Percentiles rank a stretch among this genome's conserved stretches.
Conservation (phyloP, 1,140 invertebrate genomes). For the Wasmannia auropunctata region DNA sequence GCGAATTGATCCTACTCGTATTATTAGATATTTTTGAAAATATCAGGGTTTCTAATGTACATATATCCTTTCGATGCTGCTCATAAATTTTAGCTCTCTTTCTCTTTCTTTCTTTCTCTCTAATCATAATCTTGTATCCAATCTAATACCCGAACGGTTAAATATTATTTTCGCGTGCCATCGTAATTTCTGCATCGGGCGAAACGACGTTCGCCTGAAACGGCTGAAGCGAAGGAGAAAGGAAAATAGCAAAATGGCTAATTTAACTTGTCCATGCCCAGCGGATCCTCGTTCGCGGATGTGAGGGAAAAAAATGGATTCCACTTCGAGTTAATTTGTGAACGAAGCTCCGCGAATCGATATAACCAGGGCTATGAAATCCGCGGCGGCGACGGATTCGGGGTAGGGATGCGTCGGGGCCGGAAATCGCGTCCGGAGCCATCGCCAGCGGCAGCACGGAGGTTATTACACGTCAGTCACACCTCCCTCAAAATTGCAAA, state of each 20-base stretch:
- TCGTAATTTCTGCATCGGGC: neutral
- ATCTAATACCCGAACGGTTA: neutral
- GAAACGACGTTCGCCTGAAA: neutral
- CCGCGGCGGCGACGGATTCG: conserved; percentile 28
- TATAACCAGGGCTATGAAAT: conserved; percentile 55
- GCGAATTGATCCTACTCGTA: neutral
- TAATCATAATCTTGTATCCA: neutral
- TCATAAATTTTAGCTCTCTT: neutral
- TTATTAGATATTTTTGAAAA: neutral
- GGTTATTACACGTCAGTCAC: conserved; percentile 79
- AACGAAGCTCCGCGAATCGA: conserved; percentile 58
- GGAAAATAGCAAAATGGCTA: conserved; percentile 31
- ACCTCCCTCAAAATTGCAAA: conserved; percentile 76
- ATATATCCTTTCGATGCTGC: neutral
- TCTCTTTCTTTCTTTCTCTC: neutral
- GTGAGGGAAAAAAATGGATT: conserved; percentile 7
- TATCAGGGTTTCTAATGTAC: neutral
- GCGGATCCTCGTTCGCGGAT: conserved; percentile 13
- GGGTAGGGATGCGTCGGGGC: neutral
- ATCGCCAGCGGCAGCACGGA: conserved; percentile 52
- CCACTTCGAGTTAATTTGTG: conserved; percentile 67
- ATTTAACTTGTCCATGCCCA: conserved; percentile 65
- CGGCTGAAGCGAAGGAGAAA: neutral
- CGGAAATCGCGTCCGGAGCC: conserved; percentile 53
- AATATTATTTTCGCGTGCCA: conserved; percentile 30